A percentile compares a stretch with the other conserved stretches of the same genome.
phyloP scores from a whole-genome alignment of 2,113 vertebrate species.

The Phainopepla nitens region DNA sequence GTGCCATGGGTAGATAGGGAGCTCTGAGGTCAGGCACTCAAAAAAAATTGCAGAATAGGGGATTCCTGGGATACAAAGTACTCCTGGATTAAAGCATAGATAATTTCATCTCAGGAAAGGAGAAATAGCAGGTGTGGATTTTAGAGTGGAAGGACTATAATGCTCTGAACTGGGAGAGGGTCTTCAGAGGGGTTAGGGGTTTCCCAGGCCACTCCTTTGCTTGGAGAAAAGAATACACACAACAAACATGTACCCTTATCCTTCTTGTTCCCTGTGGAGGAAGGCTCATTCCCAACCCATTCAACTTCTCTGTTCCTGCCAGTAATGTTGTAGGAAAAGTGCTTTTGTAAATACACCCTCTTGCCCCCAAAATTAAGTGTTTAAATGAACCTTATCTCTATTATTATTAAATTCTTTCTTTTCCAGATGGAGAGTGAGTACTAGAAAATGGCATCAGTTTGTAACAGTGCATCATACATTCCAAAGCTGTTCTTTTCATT shows the following conservation, averaged over 20 bases:
- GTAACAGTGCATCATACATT: background rate
- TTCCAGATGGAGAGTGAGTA: background rate
- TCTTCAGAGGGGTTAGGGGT: background rate
- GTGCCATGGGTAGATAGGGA: background rate
- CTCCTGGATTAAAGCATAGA: background rate
- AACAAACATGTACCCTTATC: background rate
- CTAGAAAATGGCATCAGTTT: background rate
- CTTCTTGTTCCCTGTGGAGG: background rate
- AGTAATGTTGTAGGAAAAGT: background rate
- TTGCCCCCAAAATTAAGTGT: background rate
- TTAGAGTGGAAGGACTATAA: background rate
- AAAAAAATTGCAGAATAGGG: background rate
- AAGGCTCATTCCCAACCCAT: background rate
- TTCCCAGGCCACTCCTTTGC: background rate
- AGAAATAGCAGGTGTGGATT: background rate
- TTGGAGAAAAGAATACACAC: background rate
- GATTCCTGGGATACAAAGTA: background rate
- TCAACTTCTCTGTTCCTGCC: background rate
- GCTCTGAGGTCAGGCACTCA: background rate
- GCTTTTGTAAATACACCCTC: background rate
- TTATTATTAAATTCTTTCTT: background rate
- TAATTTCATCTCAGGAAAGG: background rate
- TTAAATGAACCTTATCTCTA: background rate
- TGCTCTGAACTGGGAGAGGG: background rate
- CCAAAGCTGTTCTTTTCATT: background rate